Percentiles rank a stretch among this genome's conserved stretches.
These are phyloP conservation scores for Drosophila emarginata DNA, from an alignment of 2,888 invertebrate species.

Conservation along the genomic window DNA sequence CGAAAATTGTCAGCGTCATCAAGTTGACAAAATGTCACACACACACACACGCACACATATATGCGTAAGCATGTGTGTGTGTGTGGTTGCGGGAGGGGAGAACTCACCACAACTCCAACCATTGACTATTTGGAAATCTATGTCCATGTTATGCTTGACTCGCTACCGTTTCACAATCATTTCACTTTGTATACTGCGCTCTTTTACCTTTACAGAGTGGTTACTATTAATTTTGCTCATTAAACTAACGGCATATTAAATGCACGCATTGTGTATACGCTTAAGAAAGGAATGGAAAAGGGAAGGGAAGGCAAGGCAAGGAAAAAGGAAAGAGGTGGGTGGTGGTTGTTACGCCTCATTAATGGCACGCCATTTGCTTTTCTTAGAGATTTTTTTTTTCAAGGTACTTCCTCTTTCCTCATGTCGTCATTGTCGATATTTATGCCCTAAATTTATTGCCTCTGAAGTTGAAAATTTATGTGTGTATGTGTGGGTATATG, in stretches of 20 bases:
- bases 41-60: not conserved
- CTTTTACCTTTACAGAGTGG: constrained; percentile 10
- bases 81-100: not conserved
- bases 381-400: constrained; percentile 16
- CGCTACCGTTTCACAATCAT: constrained; percentile 8
- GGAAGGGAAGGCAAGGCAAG: constrained; percentile 7
- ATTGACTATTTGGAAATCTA: constrained; percentile 7
- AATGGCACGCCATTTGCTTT: constrained; percentile 59
- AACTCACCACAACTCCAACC: not conserved
- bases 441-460: constrained; percentile 58
- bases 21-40: constrained; percentile 41
- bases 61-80: not conserved
- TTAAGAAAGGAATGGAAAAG: not conserved
- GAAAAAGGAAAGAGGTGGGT: constrained; percentile 5
- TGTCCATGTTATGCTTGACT: constrained; percentile 15
- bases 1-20: constrained; percentile 39
- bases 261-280: constrained; percentile 49
- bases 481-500: constrained; percentile 4
- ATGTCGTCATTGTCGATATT: constrained; percentile 48
- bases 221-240: constrained; percentile 58
- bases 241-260: constrained; percentile 60
- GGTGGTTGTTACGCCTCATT: constrained; percentile 50
- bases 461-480: constrained; percentile 32
- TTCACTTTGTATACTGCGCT: not conserved
- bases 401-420: constrained; percentile 22